Conservation (phyloP, 2,797 vertebrate species). For the Cyclopterus lumpus region DNA sequence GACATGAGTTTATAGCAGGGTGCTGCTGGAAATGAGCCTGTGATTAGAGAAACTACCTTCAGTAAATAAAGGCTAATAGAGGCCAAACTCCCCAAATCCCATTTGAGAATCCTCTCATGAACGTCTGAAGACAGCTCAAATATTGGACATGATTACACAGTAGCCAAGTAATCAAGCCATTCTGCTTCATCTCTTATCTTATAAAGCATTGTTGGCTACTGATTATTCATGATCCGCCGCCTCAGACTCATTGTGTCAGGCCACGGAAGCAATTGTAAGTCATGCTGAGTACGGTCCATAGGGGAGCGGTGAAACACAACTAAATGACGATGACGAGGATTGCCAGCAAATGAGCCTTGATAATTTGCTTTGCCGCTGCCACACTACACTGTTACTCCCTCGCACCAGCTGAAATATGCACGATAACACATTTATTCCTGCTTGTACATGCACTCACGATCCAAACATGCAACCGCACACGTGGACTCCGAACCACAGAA, state of each 20-base stretch:
- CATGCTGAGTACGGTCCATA: constrained; percentile 52
- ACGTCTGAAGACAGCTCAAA: constrained; percentile 18
- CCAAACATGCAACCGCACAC: neutral
- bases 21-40: neutral
- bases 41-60: constrained; percentile 7
- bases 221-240: constrained; percentile 58
- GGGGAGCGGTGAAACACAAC: constrained; percentile 63
- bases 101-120: constrained; percentile 23
- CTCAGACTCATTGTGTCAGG: constrained; percentile 47
- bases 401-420: constrained; percentile 32
- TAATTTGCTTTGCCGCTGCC: constrained; percentile 32
- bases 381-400: constrained; percentile 7
- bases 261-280: constrained; percentile 55
- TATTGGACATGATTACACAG: constrained; percentile 42
- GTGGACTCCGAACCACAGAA: neutral
- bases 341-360: constrained; percentile 53
- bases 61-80: constrained; percentile 49
- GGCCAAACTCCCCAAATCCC: constrained; percentile 38
- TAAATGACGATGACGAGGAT: constrained; percentile 56
- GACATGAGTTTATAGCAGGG: neutral
- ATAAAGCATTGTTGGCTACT: constrained; percentile 44
- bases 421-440: neutral
- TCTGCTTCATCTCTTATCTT: constrained; percentile 48
- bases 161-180: constrained; percentile 45
- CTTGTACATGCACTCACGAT: constrained; percentile 1